A percentile compares a stretch with the other conserved stretches of the same genome.
Conservation (phyloP, 2,113 vertebrate species). For the Actenoides lindsayi region DNA sequence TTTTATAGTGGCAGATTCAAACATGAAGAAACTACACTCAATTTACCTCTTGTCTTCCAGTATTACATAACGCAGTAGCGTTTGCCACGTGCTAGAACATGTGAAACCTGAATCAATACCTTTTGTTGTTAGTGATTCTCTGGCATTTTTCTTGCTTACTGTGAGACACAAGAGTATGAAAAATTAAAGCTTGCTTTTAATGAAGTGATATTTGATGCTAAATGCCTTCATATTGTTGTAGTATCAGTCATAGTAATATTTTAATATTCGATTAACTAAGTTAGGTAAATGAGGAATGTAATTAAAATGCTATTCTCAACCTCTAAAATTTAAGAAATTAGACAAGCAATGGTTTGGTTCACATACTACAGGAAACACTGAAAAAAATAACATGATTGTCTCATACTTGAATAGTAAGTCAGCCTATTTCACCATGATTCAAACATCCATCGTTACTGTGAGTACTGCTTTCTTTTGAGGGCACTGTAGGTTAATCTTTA, state of each 20-base stretch:
- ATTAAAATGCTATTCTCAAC: conserved; percentile 17
- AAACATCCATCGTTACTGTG: neutral
- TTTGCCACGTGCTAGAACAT: neutral
- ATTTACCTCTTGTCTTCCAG: neutral
- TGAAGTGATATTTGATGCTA: neutral
- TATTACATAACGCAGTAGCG: neutral
- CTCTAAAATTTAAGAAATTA: neutral
- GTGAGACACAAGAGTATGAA: neutral
- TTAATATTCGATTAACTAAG: conserved; percentile 23
- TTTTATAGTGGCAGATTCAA: neutral
- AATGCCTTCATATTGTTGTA: neutral
- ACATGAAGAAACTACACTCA: neutral
- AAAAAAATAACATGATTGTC: neutral
- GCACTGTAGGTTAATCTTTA: neutral
- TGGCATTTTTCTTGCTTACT: neutral
- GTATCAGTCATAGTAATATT: neutral
- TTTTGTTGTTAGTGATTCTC: neutral
- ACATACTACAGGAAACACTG: neutral
- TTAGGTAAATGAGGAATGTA: neutral
- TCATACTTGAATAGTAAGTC: neutral
- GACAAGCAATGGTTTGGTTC: neutral
- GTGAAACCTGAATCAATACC: neutral
- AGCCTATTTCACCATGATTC: neutral
- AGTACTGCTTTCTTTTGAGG: neutral
- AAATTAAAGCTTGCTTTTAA: conserved; percentile 10